Base-by-base conservation (phyloP, 2,888 invertebrate genomes). In the Metellina segmentata region DNA sequence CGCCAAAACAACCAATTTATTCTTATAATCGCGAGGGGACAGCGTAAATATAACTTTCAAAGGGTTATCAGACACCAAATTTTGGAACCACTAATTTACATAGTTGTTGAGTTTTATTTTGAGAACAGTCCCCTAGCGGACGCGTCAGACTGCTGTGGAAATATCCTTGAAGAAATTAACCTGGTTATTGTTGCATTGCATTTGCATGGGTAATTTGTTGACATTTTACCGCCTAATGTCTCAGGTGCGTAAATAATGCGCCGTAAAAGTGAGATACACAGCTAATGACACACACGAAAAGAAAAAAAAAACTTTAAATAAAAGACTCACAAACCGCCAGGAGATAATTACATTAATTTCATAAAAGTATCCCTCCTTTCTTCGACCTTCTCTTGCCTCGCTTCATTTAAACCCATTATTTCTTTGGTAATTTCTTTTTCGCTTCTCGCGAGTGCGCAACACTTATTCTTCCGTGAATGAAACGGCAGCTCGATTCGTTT, bases 121-220 rank as follows among this genome's bases (percentile, higher is more conserved):
- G 81, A n/a, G 48, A n/a, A 69, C 6, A 8, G 7, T 20, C 81
- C 71, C 81, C 9, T 6, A 53, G 4, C 34, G 34, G 51, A 9
- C 19, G 16, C 61, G 34, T 7, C n/a, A 69, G 51, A 82, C 11
- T 11, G 19, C 51, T 13, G 16, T 51, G n/a, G 51, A 52, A 82
- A 71, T 6, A 85, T 85, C 75, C 53, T 75, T 85, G 75, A 75
- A 53, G 74, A 53, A 85, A 85, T 75, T 61, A 85, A 75, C 85
- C 61, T 53, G 75, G 48, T 85, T 85, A 85, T 75, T n/a, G 75
- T 61, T 74, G 85, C 53, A 61, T 52, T 20, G 51, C 13, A 82
- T 52, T 82, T 71, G 19, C 82, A 72, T 82, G 71, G 19, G 51
- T 51, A 82, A 72, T 82, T 71, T 72, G 72, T 82, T 82, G 82